Evolutionary conservation across 2,113 vertebrate genomes (phyloP), one percentile per base, ranked within the genome.

Genomic region (Neotoma lepida): DNA sequence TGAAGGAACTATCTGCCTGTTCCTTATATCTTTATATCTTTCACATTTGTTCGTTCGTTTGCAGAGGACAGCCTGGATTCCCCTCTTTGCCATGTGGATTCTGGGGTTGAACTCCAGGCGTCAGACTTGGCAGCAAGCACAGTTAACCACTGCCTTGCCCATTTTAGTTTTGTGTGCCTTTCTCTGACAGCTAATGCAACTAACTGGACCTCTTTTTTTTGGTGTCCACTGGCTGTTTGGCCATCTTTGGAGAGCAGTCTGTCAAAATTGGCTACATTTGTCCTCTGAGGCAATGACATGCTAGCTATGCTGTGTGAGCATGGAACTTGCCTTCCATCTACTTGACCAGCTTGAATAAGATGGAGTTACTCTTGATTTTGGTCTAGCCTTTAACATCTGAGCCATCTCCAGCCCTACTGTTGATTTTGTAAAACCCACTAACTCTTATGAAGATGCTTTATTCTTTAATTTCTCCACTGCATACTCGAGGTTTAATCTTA

Each of bases 221-320:
- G 51, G 51, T 51, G 58, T 35, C 44, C 41, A 3, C 12, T 39
- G 54, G 33, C 44, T 63, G 13, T 39, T 56, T 56, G 44, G 26
- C 0, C 20, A 0, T 51, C 66, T 71, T 82, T 66, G n/a, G 56
- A 73, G 54, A 64, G n/a, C 26, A 4, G 51, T 33, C 54, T 68
- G 0, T 63, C 71, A 77, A 15, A 4, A 17, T 10, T 1, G 13
- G 35, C 10, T 41, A 28, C 14, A 0, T 44, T 71, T 5, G 0
- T 10, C 39, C 85, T 46, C 71, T 56, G 51, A 44, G 2, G 44
- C 39, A 49, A 0, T 30, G 64, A 30, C 17, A 20, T 6, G 4
- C 18, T 28, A 7, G 1, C 63, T 71, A 84, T n/a, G 46, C 28
- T 0, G 1, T 35, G 18, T 3, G 6, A 58, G 26, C 12, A 64